These are phyloP conservation scores for Luidia sarsii DNA, from an alignment of 53 echinoderm and acorn worm species.

Conservation along the genomic window DNA sequence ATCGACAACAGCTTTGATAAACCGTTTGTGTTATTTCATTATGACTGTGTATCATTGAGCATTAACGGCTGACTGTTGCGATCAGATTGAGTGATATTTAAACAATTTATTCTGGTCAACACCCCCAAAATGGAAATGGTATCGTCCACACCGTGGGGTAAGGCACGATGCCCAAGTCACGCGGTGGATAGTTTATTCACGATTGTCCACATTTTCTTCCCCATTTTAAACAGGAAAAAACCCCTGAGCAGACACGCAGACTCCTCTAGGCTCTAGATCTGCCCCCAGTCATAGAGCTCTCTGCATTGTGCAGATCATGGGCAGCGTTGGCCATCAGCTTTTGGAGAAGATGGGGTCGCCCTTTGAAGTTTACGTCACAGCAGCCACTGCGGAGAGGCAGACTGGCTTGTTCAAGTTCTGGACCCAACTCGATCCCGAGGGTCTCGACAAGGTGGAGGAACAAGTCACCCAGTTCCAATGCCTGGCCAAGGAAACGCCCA, in stretches of 20 bases:
- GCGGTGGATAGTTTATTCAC: too few relatives aligned
- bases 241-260: not conserved
- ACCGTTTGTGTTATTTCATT: too few relatives aligned
- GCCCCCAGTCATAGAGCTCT: not conserved
- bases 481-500: conserved; percentile 20
- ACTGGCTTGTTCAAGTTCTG: conserved; percentile 70
- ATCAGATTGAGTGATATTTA: not conserved
- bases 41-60: too few relatives aligned
- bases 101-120: not conserved
- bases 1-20: too few relatives aligned
- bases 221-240: too few relatives aligned
- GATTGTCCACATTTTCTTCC: too few relatives aligned
- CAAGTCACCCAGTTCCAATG: conserved; percentile 24
- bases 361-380: conserved; percentile 73
- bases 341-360: conserved; percentile 19
- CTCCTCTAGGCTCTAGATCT: not conserved
- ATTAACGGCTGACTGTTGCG: not conserved
- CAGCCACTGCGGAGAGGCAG: conserved; percentile 66
- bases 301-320: conserved; percentile 2
- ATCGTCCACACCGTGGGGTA: conserved; percentile 1
- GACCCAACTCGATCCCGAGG: conserved; percentile 77
- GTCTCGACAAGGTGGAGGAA: conserved; percentile 63
- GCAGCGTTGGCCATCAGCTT: conserved; percentile 22
- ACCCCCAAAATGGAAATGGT: not conserved
- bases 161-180: too few relatives aligned